Conservation (phyloP, 2,888 invertebrate species). For the Dicyrtoma fusca region DNA sequence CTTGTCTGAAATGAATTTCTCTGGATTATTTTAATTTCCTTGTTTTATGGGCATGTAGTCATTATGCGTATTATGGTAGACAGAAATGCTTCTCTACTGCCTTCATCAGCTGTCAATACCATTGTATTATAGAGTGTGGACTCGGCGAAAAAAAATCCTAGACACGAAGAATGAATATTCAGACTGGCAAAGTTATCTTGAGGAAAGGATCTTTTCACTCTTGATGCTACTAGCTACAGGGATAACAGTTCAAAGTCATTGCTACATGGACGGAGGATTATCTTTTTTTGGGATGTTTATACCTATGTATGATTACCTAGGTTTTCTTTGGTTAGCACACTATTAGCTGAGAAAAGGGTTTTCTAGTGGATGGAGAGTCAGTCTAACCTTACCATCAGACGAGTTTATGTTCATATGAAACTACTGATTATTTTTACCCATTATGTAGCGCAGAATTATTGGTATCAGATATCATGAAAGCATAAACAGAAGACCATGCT, state of each 20-base stretch:
- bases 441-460: neutral
- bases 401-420: neutral
- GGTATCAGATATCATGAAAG: conserved; percentile 1
- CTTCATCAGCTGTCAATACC: no score
- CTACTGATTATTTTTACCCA: neutral
- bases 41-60: neutral
- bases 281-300: neutral
- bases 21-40: conserved; percentile 8
- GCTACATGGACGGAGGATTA: neutral
- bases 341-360: neutral
- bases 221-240: no score
- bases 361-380: neutral
- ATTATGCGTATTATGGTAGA: no score
- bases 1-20: neutral
- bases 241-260: no score
- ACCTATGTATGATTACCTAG: neutral
- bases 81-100: no score
- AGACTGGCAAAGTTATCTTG: no score
- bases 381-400: neutral
- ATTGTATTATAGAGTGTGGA: no score
- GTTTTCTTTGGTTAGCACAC: neutral
- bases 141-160: no score
- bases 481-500: neutral
- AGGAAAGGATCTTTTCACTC: no score
- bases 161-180: no score